phyloP scores from a whole-genome alignment of 2,113 vertebrate species.

The Chloebia gouldiae region DNA sequence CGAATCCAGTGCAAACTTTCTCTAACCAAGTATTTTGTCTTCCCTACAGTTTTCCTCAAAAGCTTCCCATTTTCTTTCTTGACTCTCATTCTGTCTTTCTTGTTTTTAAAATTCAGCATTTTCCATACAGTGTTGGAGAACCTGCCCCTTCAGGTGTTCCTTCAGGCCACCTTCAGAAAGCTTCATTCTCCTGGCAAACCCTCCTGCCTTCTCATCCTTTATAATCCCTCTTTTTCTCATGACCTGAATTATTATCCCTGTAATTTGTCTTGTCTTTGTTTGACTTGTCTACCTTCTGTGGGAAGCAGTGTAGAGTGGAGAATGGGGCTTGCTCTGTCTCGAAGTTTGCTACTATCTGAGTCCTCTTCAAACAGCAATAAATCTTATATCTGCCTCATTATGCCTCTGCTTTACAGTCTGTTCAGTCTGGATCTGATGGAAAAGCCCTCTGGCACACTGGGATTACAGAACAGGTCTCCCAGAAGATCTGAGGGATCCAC shows the following conservation, averaged over 20 bases:
- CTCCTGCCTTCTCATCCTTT: background rate
- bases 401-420: background rate
- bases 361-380: background rate
- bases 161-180: background rate
- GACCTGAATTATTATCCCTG: background rate
- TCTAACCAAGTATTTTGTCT: background rate
- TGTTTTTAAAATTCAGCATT: background rate
- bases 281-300: background rate
- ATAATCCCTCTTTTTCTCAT: background rate
- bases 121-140: rapidly evolving
- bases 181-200: background rate
- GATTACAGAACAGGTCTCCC: background rate
- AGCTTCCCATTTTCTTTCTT: background rate
- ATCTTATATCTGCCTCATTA: background rate
- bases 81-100: background rate
- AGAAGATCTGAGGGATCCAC: rapidly evolving
- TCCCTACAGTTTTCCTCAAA: background rate
- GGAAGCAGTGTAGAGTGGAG: background rate
- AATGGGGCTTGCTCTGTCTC: background rate
- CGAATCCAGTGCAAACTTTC: background rate
- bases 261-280: constrained; percentile 23
- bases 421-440: background rate
- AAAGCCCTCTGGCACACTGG: background rate
- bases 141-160: background rate
- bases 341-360: background rate